Evolutionary conservation across 1,140 invertebrate genomes (phyloP), one percentile per base, ranked within the genome.

Genomic region (Leptoteleia sp.): DNA sequence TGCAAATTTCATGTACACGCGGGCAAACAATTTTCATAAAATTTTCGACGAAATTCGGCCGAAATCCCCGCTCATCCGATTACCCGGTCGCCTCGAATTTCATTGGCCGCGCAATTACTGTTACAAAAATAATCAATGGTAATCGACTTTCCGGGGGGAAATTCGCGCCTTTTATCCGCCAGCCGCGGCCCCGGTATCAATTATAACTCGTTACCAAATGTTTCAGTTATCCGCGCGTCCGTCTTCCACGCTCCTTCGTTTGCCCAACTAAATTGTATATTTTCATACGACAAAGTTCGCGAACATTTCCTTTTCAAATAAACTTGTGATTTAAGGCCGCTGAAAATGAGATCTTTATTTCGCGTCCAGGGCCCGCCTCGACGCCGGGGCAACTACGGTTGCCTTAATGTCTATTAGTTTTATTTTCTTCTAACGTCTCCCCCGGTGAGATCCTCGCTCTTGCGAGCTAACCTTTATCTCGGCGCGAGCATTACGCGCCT

Each of bases 401-500:
- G 85, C 87, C n/a, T 88, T 87, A 87, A 87, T 85, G 84, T 83
- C 80, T 81, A 71, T 86, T 84, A 84, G 84, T 86, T 85, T 86
- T 86, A 87, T 87, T 88, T 82, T n/a, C n/a, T n/a, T n/a, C n/a
- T n/a, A n/a, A n/a, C n/a, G n/a, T n/a, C n/a, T n/a, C n/a, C n/a
- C 76, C 75, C 80, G 62, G 13, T 37, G 40, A 55, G 45, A 76
- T 54, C 42, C 68, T 52, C 55, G 17, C 22, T 42, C 38, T 57
- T 42, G 27, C 48, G 65, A 47, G 57, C 68, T 79, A 81, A 82
- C 83, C 84, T 85, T 86, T 86, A 81, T 81, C 81, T 80, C 62
- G 22, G 15, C 42, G 52, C 73, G 27, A 64, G 64, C 47, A 68
- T n/a, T n/a, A n/a, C n/a, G n/a, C n/a, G n/a, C n/a, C n/a, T n/a